A percentile compares a stretch with the other conserved stretches of the same genome.
Conservation (phyloP, 1,140 invertebrate species). For the Solen grandis region DNA sequence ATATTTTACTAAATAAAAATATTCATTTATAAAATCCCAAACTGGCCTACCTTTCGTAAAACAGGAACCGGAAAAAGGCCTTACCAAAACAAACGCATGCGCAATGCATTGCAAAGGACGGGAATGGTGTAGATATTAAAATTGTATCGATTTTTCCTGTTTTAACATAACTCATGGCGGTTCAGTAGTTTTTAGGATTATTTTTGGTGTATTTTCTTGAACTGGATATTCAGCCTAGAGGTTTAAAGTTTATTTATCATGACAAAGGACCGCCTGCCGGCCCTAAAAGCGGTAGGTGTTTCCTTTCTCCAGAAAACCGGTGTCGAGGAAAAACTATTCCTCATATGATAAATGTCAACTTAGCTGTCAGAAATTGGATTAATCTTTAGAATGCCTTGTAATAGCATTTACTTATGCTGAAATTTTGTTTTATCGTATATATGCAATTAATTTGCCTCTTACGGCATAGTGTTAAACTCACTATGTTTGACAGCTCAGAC, state of each 20-base stretch:
- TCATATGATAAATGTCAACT: neutral
- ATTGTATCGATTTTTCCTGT: slow-evolving; percentile 78
- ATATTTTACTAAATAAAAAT: too few species aligned
- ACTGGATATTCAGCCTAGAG: slow-evolving; percentile 49
- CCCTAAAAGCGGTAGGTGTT: slow-evolving; percentile 93
- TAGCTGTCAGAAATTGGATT: neutral
- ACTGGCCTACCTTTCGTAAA: too few species aligned
- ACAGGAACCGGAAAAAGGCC: slow-evolving; percentile 72
- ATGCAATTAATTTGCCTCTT: too few species aligned
- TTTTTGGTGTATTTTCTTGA: slow-evolving; percentile 48
- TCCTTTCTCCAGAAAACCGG: slow-evolving; percentile 28
- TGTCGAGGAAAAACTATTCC: slow-evolving; percentile 28
- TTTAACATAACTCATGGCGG: slow-evolving; percentile 70
- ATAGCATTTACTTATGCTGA: too few species aligned
- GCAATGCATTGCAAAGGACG: slow-evolving; percentile 67
- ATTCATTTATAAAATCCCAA: too few species aligned
- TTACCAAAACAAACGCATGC: slow-evolving; percentile 67
- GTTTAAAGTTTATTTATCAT: slow-evolving; percentile 82
- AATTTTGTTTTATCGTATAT: too few species aligned
- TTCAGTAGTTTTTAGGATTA: slow-evolving; percentile 63
- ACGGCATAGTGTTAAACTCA: too few species aligned
- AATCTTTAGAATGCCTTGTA: too few species aligned
- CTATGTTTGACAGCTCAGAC: too few species aligned
- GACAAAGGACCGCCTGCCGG: slow-evolving; percentile 99
- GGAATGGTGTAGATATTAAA: slow-evolving; percentile 77